Conservation (phyloP, 2,113 vertebrate genomes). For the Pelobates fuscus region DNA sequence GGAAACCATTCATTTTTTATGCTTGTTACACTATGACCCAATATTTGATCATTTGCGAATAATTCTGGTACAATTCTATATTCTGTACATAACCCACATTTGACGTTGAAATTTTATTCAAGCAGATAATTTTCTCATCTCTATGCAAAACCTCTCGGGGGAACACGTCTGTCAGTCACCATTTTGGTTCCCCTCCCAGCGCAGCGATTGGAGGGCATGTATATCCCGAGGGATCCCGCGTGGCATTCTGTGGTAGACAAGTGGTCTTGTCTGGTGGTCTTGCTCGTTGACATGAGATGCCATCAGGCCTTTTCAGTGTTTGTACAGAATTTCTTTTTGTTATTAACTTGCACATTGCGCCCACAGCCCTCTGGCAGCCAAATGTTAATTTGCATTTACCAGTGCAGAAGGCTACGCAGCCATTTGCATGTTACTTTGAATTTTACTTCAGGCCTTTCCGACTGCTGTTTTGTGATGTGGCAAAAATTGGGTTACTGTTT, state of each 20-base stretch:
- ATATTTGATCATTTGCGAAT: neutral
- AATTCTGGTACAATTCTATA: neutral
- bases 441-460: neutral
- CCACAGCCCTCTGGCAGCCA: neutral
- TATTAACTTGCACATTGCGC: neutral
- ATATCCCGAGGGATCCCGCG: neutral
- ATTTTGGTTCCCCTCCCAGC: neutral
- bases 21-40: neutral
- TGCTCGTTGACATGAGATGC: neutral
- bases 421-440: neutral
- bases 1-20: neutral
- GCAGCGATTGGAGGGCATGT: neutral
- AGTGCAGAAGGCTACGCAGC: neutral
- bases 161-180: neutral
- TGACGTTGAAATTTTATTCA: neutral
- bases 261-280: neutral
- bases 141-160: neutral
- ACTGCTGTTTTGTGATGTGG: neutral
- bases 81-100: too few relatives aligned
- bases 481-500: slow-evolving; percentile 8
- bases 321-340: neutral
- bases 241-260: neutral
- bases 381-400: neutral
- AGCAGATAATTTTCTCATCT: neutral
- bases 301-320: neutral